Evolutionary conservation across 1,140 invertebrate genomes (phyloP).

Genomic region (Scaptomyza hsui): DNA sequence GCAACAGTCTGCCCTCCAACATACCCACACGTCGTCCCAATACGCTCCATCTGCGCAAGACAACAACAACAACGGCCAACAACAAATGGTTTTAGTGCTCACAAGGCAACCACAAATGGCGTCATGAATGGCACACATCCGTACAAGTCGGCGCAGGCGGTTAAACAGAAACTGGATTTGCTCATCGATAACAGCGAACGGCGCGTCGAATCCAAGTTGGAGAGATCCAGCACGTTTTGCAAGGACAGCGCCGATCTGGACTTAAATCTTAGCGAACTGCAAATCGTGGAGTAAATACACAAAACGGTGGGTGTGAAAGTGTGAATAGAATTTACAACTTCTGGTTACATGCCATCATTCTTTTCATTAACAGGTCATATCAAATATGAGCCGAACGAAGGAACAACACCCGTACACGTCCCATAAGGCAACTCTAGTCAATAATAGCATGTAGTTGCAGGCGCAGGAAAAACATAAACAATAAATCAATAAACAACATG

Average conservation of each 20-base stretch:
- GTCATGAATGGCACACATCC: slow-evolving; percentile 40
- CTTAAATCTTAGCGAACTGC: slow-evolving; percentile 72
- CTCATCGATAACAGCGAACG: slow-evolving; percentile 63
- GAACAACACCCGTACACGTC: slow-evolving; percentile 57
- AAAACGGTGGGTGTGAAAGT: slow-evolving; percentile 19
- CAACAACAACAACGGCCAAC: slow-evolving; percentile 41
- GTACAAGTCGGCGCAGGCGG: slow-evolving; percentile 65
- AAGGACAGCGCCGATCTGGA: slow-evolving; percentile 79
- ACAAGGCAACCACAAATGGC: slow-evolving; percentile 43
- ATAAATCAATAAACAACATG: slow-evolving; percentile 49
- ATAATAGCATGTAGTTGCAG: slow-evolving; percentile 78
- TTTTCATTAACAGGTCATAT: slow-evolving; percentile 50
- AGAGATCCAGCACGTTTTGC: slow-evolving; percentile 83
- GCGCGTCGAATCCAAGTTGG: slow-evolving; percentile 76
- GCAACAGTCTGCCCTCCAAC: slow-evolving; percentile 74
- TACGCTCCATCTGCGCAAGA: slow-evolving; percentile 80
- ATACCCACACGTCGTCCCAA: slow-evolving; percentile 81
- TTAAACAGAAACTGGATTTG: slow-evolving; percentile 78
- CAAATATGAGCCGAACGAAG: slow-evolving; percentile 51
- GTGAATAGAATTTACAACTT: neutral
- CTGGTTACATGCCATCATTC: neutral
- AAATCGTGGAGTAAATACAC: slow-evolving; percentile 76
- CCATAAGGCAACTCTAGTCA: slow-evolving; percentile 82
- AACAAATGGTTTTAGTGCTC: slow-evolving; percentile 32
- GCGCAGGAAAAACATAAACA: slow-evolving; percentile 51